Conservation (phyloP, 2,113 vertebrate genomes). For the Psophia crepitans region DNA sequence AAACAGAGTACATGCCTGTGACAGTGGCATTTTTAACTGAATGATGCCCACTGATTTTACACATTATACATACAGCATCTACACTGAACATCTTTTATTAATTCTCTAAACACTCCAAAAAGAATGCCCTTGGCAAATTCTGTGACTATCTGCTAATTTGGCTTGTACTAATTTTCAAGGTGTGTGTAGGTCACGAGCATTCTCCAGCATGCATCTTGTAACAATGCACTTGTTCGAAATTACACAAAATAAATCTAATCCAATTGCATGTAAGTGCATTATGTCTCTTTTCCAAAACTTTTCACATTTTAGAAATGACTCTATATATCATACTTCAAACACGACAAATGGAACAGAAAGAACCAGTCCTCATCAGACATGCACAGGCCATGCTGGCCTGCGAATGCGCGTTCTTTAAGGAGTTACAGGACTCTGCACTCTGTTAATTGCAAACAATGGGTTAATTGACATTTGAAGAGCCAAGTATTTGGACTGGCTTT, state of each 20-base stretch:
- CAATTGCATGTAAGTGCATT: background rate
- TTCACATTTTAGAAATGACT: background rate
- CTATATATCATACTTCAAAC: background rate
- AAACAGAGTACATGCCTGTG: background rate
- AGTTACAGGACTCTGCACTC: background rate
- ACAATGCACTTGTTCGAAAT: background rate
- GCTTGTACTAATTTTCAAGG: conserved; percentile 49
- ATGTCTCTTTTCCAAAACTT: background rate
- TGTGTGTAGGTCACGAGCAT: background rate
- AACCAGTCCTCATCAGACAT: background rate
- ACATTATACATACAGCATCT: background rate
- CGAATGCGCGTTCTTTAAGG: background rate
- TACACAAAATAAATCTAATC: background rate
- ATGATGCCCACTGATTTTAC: background rate
- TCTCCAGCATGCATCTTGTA: background rate
- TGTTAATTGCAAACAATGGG: background rate
- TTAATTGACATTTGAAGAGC: background rate
- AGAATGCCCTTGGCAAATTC: conserved; percentile 18
- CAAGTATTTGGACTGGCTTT: background rate
- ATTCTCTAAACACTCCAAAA: background rate
- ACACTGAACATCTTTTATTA: background rate
- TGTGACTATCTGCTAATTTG: conserved; percentile 18
- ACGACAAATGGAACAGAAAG: background rate
- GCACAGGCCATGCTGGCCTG: background rate
- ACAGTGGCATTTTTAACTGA: background rate